Base-by-base conservation (phyloP, 2,888 invertebrate genomes). In the Cabera pusaria region DNA sequence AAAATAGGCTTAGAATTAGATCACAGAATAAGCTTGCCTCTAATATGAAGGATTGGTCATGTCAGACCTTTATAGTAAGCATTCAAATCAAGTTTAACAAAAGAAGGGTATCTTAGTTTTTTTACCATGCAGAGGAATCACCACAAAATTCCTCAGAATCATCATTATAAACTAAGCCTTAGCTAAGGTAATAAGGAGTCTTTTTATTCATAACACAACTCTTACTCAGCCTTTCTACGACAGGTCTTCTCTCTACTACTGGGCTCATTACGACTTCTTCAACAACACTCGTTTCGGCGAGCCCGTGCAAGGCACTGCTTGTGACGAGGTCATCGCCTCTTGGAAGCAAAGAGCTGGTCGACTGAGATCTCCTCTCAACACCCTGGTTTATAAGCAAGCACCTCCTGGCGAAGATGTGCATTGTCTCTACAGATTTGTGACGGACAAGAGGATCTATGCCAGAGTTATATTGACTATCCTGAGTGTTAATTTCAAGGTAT, bases 261-360 rank as follows among this genome's bases (percentile, higher is more conserved):
- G 97, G 97, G 97, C 97, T 0, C 97, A 97, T 70, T 97, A 97
- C 66, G 97, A 97, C 67, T 97, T 97, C 88, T 97, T 97, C 84
- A 97, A 97, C 75, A 96, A 96, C 62, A 96, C 96, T 0, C 93
- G 94, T 31, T 94, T 95, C 50, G 97, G 97, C 0, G 95, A 95
- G 49, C 93, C 95, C 0, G 94, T 97, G 0, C 91, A 92, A 0
- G 94, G 93, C 8, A 96, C 95, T 0, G 92, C 93, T 2, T 97
- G 97, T 68, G 97, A 97, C 62, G 96, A 97, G 70, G 93, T 95
- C 1, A 96, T 97, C 68, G 93, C 95, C 5, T 95, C 96, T 0
- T 97, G 96, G 96, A 93, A 93, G 58, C 92, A 93, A 42, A 90
- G 93, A 4, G 92, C 92, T 10, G 97, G 97, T 0, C 90, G 92